These are phyloP conservation scores for Poecilia gillii DNA, from an alignment of 2,797 vertebrate genomes.

Conservation along the genomic window DNA sequence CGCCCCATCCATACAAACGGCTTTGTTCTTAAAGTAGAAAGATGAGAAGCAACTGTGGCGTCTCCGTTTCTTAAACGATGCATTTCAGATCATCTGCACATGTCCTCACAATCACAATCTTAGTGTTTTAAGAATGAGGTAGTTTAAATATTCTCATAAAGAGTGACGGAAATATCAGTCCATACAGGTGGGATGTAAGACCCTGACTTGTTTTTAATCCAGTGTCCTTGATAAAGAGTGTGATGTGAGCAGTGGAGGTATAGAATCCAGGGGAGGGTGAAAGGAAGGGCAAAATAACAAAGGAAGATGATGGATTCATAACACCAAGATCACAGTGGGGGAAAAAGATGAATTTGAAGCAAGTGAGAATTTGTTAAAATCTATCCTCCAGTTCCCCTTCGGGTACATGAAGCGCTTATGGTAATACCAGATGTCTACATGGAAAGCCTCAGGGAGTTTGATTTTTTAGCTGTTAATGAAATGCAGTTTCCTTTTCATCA, in stretches of 20 bases:
- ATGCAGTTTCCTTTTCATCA: constrained; percentile 40
- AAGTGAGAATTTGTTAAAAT: constrained; percentile 18
- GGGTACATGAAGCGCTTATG: not conserved
- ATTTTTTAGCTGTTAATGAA: constrained; percentile 24
- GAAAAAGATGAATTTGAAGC: constrained; percentile 11
- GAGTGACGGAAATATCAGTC: constrained; percentile 9
- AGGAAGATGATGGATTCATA: constrained; percentile 26
- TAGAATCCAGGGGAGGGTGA: constrained; percentile 40
- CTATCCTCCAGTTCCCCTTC: constrained; percentile 24
- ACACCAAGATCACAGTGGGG: constrained; percentile 19
- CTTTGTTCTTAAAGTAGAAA: not conserved
- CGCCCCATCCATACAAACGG: not conserved
- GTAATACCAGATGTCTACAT: constrained; percentile 16
- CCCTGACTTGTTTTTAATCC: not conserved
- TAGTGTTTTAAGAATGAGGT: constrained; percentile 18
- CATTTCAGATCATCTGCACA: not conserved
- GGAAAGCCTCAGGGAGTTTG: constrained; percentile 13
- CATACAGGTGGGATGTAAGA: not conserved
- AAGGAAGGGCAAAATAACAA: constrained; percentile 30
- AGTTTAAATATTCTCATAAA: constrained; percentile 16
- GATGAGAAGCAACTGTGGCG: not conserved
- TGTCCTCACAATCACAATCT: not conserved
- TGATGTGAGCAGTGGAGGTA: constrained; percentile 14
- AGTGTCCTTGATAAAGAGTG: constrained; percentile 24
- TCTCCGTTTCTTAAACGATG: not conserved